Evolutionary conservation across 1,140 invertebrate genomes (phyloP), one percentile per base, ranked within the genome.

Genomic region (Limonius californicus): DNA sequence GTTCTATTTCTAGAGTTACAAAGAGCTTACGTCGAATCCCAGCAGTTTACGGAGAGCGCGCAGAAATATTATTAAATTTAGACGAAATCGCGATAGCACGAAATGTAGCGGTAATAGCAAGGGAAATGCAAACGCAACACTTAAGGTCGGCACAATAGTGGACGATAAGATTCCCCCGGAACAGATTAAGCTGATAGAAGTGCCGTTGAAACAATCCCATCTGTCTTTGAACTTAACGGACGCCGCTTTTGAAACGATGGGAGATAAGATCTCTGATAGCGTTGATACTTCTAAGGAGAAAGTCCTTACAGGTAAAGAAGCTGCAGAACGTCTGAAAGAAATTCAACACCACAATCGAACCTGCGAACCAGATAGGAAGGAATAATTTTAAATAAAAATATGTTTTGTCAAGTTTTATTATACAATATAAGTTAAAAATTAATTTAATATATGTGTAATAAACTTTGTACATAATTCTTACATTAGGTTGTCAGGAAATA

Each of bases 211-310:
- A 56, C 65, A 77, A 18, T 70, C 74, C 9, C 59, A 59, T n/a
- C 61, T 72, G 0, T 62, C 70, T 15, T 14, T 68, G 15, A 80
- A 80, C 67, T 32, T 80, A 61, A 77, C 79, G 19, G 79, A 81
- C 65, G 66, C 61, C 53, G 78, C 75, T 1, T 79, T 74, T 59
- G 76, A 78, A 60, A 68, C 76, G 57, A 59, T 70, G 56, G 79
- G 79, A 15, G 79, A 80, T 61, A 15, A 66, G 9, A 61, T 77
- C 9, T 70, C 72, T 0, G 65, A 73, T 30, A 70, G 70, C 2
- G 59, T 81, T 45, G 79, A 81, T 60, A 77, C 68, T 0, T 64
- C 61, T 14, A 57, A 68, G 7, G 53, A 70, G 45, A 78, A 71
- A 57, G 62, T 77, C 18, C 72, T 70, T 35, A 73, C 43, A 42